These are phyloP conservation scores for Dicranocentrus wangi DNA, from an alignment of 2,888 invertebrate genomes.

Conservation along the genomic window DNA sequence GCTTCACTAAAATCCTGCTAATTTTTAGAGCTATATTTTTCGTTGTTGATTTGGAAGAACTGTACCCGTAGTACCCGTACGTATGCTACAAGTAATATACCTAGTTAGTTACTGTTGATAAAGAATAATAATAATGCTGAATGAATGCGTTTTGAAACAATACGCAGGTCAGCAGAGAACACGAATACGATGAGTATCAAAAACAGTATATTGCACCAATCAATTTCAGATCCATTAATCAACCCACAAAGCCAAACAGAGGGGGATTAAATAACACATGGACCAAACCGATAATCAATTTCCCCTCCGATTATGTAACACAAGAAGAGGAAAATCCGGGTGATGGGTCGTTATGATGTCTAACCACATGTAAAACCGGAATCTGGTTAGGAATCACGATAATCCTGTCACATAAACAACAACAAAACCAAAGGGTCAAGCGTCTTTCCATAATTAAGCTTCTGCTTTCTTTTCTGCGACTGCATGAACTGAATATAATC, in stretches of 20 bases:
- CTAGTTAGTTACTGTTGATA: no score
- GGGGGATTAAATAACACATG: no score
- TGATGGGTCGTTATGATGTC: constrained; percentile 59
- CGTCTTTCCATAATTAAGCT: constrained; percentile 59
- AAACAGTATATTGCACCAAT: no score
- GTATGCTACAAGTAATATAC: neutral
- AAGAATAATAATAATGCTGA: no score
- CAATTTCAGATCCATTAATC: no score
- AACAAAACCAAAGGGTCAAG: neutral
- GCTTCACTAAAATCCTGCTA: no score
- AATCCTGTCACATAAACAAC: constrained; percentile 8
- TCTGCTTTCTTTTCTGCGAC: constrained; percentile 21
- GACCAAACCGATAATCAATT: no score
- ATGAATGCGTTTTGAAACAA: no score
- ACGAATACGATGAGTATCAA: no score
- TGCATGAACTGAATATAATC: neutral
- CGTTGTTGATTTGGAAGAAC: constrained; percentile 26
- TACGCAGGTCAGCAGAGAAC: no score
- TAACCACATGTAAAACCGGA: constrained; percentile 40
- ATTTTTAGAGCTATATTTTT: no score
- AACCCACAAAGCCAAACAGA: no score
- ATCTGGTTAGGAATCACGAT: neutral
- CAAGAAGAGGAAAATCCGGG: constrained; percentile 51
- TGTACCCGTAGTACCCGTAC: constrained; percentile 5
- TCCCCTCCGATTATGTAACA: constrained; percentile 40